Base-by-base conservation (phyloP, 2,797 vertebrate genomes). In the Craterocephalus amniculus region DNA sequence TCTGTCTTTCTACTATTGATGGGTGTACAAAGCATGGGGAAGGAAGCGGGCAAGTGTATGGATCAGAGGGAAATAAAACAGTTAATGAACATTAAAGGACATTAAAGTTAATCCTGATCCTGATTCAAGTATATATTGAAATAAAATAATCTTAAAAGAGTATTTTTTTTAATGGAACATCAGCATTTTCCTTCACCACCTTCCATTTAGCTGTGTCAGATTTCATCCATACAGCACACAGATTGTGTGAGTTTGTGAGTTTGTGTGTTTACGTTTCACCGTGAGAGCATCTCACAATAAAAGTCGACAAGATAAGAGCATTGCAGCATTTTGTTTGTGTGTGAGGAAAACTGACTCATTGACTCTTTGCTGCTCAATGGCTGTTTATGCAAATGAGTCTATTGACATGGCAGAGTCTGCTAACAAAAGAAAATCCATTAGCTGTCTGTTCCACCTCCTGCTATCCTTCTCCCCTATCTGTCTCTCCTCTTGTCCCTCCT, bases 311-410 rank as follows among this genome's bases (percentile, higher is more conserved):
- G 74, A 81, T 80, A 78, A 67, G 58, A 55, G 69, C 57, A 34
- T 61, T 60, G 63, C 62, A 69, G 34, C 52, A 48, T 63, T 79
- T n/a, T 67, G 52, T 54, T 40, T 75, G 18, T 62, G 52, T 55
- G 57, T 32, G 52, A 34, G 55, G 52, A 29, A 71, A 83, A 63
- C 74, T 89, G 81, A 89, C 83, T 90, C 85, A 87, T 79, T 92
- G 88, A 91, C 86, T 90, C 74, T 83, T 83, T 63, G 72, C 74
- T 71, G 75, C 74, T 81, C 57, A 18, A 65, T 88, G 81, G 80
- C 76, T 88, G 84, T 80, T 90, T 81, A 89, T 91, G 86, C 81
- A 83, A 88, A 91, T 90, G 70, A 82, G 72, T 84, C 77, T 88
- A 86, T 88, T 91, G 88, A 90, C 86, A 86, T 82, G 80, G 81